Conservation (phyloP, 2,888 invertebrate genomes). For the Drosophila greeni region DNA sequence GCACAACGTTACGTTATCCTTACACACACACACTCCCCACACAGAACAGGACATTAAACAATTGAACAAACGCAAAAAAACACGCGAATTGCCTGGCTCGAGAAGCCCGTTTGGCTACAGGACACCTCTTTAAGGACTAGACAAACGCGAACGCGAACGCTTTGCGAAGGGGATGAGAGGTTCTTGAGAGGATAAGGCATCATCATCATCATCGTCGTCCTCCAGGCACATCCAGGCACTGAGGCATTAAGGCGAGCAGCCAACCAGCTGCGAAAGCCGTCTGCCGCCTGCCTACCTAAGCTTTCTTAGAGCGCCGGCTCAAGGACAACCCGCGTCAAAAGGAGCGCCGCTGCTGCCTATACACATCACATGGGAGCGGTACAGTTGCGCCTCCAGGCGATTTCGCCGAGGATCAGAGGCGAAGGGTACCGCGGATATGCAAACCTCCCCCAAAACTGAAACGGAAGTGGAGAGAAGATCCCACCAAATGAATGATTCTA, state of each 20-base stretch:
- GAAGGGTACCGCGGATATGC: slow-evolving; percentile 4
- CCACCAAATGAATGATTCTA: neutral
- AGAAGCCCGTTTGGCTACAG: slow-evolving; percentile 41
- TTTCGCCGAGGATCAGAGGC: neutral
- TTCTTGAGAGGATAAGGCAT: neutral
- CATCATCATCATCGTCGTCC: neutral
- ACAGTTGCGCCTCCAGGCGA: slow-evolving; percentile 26
- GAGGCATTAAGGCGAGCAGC: slow-evolving; percentile 15
- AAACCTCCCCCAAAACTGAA: slow-evolving; percentile 5
- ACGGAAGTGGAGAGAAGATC: slow-evolving; percentile 14
- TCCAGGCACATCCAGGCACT: neutral
- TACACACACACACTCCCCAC: neutral
- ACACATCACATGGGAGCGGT: slow-evolving; percentile 1
- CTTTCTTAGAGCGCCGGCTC: slow-evolving; percentile 48
- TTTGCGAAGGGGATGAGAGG: slow-evolving; percentile 1
- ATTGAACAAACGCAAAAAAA: slow-evolving; percentile 43
- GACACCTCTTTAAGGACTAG: slow-evolving; percentile 52
- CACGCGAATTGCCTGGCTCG: slow-evolving; percentile 11
- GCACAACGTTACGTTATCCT: slow-evolving; percentile 2
- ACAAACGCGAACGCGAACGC: slow-evolving; percentile 16
- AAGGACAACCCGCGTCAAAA: slow-evolving; percentile 52
- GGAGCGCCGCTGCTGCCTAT: slow-evolving; percentile 16
- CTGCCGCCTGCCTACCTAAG: slow-evolving; percentile 49
- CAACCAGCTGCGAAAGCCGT: slow-evolving; percentile 42
- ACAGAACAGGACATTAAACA: slow-evolving; percentile 63